Base-by-base conservation (phyloP, 2,888 invertebrate species). In the Zootermopsis nevadensis region DNA sequence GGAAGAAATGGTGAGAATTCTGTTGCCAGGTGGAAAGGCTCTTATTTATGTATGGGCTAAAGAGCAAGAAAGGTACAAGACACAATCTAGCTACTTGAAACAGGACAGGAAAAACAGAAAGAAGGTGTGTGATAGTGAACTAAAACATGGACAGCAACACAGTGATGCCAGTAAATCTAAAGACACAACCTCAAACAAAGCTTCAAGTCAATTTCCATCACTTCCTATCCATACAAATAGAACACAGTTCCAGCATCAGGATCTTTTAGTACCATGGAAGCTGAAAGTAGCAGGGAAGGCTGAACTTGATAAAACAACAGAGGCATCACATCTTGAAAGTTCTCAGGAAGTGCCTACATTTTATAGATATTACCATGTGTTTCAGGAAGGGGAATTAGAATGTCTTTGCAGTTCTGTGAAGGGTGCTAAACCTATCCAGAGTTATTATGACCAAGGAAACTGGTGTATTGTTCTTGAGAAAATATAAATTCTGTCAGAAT, bases 41-140 rank as follows among this genome's bases (percentile, higher is more conserved):
- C 91, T 99, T 8, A 94, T 99, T 84, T 98, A 99, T 86, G 99
- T 99, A 0, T 99, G 99, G 99, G 98, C 99, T 0, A 95, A 95
- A 89, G 95, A 98, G 88, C 98, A 98, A 89, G 91, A 92, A 2
- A 92, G 91, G 84, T 92, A 94, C 72, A 91, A 91, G 31, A 89
- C 91, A 81, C 93, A 93, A 87, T 94, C 95, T 0, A 93, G 92
- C 82, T 97, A 96, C 87, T 89, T 96, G 38, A 94, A 93, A 86
- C 93, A 93, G 87, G 92, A 91, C 86, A 91, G 91, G 85, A 91
- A 91, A 85, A 90, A 91, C 80, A 89, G 90, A 55, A 90, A 89
- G 86, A 87, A 88, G 60, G 82, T 85, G 24, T 83, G 79, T 38
- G 31, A 27, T 48, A 55, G 67, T 66, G 33, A 48, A 74, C 24